Evolutionary conservation across 1,140 invertebrate genomes (phyloP).

Genomic region (Meloidogyne floridensis): DNA sequence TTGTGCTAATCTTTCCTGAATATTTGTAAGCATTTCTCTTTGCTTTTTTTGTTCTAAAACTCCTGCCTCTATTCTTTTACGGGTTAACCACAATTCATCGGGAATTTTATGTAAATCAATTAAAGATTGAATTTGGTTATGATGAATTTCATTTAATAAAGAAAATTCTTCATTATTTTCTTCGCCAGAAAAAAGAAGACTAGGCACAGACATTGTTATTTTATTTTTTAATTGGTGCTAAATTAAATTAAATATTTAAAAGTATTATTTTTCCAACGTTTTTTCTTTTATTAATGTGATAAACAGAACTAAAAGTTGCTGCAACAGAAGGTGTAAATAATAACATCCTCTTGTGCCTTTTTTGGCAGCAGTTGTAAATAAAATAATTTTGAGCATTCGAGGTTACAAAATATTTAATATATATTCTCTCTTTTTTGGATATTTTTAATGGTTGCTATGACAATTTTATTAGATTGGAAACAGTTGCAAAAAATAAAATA

Average conservation of each 20-base stretch:
- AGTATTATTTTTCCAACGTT: neutral
- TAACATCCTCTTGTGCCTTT: constrained; percentile 70
- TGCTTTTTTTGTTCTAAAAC: constrained; percentile 24
- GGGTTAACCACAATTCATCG: constrained; percentile 15
- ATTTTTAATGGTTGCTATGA: neutral
- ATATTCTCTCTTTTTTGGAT: neutral
- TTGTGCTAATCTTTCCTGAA: constrained; percentile 15
- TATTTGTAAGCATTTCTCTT: constrained; percentile 12
- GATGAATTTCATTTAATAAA: neutral
- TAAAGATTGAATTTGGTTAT: neutral
- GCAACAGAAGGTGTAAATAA: constrained; percentile 1
- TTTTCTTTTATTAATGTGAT: neutral
- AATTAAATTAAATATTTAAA: neutral
- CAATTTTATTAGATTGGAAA: neutral
- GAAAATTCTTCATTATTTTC: neutral
- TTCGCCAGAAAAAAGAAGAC: neutral
- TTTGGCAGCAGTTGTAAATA: constrained; percentile 85
- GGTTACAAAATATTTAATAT: neutral
- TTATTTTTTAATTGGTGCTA: neutral
- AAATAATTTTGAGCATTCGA: constrained; percentile 67
- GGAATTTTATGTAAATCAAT: constrained; percentile 26
- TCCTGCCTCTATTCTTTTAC: constrained; percentile 19
- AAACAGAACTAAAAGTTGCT: neutral
- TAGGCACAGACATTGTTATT: neutral
- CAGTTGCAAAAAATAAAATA: neutral